These are phyloP conservation scores for Lasioglossum zephyrum DNA, from an alignment of 2,888 invertebrate species.

Conservation along the genomic window DNA sequence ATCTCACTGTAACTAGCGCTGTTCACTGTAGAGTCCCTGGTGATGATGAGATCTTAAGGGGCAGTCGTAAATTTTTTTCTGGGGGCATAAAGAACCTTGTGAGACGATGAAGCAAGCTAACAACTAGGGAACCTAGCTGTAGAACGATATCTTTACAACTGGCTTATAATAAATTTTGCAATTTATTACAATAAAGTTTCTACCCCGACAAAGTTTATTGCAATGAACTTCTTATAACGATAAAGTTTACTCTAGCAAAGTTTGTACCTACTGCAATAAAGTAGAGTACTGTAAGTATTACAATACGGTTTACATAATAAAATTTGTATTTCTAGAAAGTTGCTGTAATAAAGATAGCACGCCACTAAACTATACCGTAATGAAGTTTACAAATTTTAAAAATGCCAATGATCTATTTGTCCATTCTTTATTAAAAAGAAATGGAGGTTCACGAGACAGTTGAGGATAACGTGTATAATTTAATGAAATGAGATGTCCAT, in stretches of 20 bases:
- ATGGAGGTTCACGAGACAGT: not conserved
- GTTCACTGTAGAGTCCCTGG: not conserved
- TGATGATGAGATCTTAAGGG: not conserved
- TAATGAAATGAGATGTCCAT: not conserved
- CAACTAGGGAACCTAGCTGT: not conserved
- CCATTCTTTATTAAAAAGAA: not conserved
- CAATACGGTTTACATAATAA: no score
- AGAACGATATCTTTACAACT: not conserved
- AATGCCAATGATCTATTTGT: not conserved
- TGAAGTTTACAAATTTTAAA: not conserved
- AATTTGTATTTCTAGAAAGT: no score
- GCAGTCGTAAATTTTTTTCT: slow-evolving; percentile 2
- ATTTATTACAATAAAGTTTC: not conserved
- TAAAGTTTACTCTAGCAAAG: not conserved
- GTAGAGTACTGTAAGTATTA: no score
- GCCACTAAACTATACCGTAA: no score
- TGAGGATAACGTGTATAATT: not conserved
- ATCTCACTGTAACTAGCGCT: not conserved
- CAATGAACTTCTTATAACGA: not conserved
- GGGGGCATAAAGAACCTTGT: not conserved
- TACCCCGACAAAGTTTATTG: not conserved
- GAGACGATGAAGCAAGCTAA: not conserved
- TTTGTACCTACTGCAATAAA: not conserved
- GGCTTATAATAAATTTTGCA: not conserved
- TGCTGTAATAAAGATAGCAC: no score